Percentiles rank a stretch among this genome's conserved stretches.
Evolutionary conservation across 2,797 vertebrate genomes (phyloP).

Genomic region (Petrocephalus sullivani): DNA sequence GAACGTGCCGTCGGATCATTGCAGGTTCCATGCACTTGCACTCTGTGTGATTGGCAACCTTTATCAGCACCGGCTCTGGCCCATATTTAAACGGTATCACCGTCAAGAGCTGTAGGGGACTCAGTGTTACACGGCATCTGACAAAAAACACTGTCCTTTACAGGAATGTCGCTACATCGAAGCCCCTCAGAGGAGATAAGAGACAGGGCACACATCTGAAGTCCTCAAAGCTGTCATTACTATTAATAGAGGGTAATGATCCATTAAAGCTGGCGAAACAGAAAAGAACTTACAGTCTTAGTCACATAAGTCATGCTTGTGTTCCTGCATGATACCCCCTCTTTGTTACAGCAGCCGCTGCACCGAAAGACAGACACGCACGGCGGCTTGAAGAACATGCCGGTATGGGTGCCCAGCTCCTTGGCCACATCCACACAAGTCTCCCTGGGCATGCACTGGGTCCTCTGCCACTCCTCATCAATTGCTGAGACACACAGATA

Average conservation of each 20-base stretch:
- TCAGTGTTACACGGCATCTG: background rate
- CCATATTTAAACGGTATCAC: slow-evolving; percentile 82
- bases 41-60: slow-evolving; percentile 88
- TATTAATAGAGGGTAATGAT: background rate
- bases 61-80: slow-evolving; percentile 83
- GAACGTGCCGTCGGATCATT: slow-evolving; percentile 69
- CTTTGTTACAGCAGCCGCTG: slow-evolving; percentile 90
- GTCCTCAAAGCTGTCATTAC: background rate
- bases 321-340: slow-evolving; percentile 82
- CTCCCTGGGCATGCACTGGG: slow-evolving; percentile 89
- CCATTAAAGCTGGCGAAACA: background rate
- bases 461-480: slow-evolving; percentile 94
- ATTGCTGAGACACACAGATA: slow-evolving; percentile 62
- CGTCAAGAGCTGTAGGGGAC: slow-evolving; percentile 73
- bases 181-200: background rate
- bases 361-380: slow-evolving; percentile 89
- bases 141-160: background rate
- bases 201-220: background rate
- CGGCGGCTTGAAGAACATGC: slow-evolving; percentile 92
- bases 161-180: background rate
- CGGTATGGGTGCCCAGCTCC: slow-evolving; percentile 78
- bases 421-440: slow-evolving; percentile 88
- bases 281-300: slow-evolving; percentile 76
- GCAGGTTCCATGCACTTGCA: slow-evolving; percentile 78
- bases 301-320: slow-evolving; percentile 80